phyloP scores from a whole-genome alignment of 2,113 vertebrate species.

The Steatornis caripensis region DNA sequence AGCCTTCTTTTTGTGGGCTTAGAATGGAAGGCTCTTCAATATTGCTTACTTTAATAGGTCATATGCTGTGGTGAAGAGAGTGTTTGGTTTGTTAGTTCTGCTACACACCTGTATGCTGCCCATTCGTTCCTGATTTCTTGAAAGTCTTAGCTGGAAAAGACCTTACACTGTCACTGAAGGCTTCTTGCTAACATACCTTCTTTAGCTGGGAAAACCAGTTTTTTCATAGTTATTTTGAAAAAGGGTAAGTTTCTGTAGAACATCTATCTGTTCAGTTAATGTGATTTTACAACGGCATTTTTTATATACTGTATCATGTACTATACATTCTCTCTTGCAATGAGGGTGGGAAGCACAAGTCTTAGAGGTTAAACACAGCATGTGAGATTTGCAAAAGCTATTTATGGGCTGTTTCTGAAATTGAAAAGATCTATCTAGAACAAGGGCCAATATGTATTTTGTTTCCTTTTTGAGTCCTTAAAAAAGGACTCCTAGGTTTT shows the following conservation, averaged over 20 bases:
- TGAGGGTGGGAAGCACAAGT: neutral
- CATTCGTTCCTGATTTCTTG: neutral
- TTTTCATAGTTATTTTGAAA: neutral
- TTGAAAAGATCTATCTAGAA: neutral
- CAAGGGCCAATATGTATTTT: neutral
- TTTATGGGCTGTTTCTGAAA: neutral
- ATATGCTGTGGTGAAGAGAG: fast-evolving
- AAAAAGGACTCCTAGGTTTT: neutral
- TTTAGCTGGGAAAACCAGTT: neutral
- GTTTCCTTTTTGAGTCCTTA: neutral
- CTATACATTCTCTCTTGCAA: neutral
- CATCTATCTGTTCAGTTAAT: neutral
- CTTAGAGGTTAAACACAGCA: neutral
- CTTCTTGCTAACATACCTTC: neutral
- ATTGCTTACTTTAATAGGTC: neutral
- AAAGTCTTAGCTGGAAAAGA: neutral
- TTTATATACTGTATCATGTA: neutral
- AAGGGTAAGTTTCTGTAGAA: neutral
- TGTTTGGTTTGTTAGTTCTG: neutral
- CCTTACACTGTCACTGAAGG: neutral
- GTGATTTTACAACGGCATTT: neutral
- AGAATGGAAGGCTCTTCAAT: neutral
- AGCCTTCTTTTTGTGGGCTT: neutral
- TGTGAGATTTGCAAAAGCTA: neutral
- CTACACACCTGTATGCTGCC: neutral